phyloP scores from a whole-genome alignment of 2,113 vertebrate species.

The cattle (Bos taurus) region DNA sequence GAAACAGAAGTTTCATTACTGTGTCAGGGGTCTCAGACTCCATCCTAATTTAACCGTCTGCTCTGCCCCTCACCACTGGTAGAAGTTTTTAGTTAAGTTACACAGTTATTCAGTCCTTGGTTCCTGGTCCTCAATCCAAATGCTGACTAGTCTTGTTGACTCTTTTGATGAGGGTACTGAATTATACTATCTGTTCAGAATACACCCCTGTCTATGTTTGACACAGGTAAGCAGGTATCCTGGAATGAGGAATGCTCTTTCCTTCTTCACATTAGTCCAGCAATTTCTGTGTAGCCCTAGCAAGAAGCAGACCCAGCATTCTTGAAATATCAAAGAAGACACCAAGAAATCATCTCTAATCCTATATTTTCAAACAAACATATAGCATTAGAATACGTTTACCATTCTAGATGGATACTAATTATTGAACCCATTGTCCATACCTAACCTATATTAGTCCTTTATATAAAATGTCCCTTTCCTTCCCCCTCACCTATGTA shows the following conservation, averaged over 20 bases:
- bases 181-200: background rate
- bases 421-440: background rate
- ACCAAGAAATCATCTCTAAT: background rate
- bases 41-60: background rate
- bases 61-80: background rate
- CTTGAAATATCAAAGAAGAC: background rate
- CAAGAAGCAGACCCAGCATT: background rate
- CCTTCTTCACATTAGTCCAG: background rate
- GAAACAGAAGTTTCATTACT: background rate
- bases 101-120: background rate
- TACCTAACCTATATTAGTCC: background rate
- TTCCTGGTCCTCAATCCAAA: background rate
- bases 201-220: background rate
- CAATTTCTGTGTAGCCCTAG: background rate
- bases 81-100: background rate
- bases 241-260: background rate
- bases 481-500: fast-evolving
- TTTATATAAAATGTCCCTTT: background rate
- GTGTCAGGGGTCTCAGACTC: background rate
- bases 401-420: background rate
- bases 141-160: background rate
- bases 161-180: background rate
- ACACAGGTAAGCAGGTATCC: background rate
- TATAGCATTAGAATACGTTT: background rate
- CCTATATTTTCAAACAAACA: background rate